phyloP scores from a whole-genome alignment of 35 echinoderm and acorn worm species.

The Apostichopus californicus region DNA sequence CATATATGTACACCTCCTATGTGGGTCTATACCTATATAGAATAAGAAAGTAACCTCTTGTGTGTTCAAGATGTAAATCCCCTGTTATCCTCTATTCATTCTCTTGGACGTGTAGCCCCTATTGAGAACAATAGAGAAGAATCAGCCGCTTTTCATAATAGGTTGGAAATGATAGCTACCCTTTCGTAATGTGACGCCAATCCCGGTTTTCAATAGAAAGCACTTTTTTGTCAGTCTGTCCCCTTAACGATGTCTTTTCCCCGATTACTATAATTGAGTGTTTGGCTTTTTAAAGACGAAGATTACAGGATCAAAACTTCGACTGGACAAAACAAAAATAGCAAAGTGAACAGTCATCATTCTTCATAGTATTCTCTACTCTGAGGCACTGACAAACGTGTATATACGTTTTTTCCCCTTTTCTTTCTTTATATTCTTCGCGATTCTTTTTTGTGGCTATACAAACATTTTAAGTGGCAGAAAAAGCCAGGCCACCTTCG shows the following conservation, averaged over 20 bases:
- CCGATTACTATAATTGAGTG: conserved; percentile 49
- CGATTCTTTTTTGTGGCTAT: too few species aligned
- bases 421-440: too few species aligned
- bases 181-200: conserved; percentile 36
- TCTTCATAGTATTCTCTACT: too few species aligned
- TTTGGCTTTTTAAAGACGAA: conserved; percentile 22
- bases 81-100: neutral
- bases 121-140: neutral
- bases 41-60: neutral
- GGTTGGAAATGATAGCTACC: neutral
- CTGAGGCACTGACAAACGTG: too few species aligned
- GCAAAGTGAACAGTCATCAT: neutral
- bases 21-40: neutral
- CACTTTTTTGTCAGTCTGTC: neutral
- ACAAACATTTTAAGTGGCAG: neutral
- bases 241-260: neutral
- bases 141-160: conserved; percentile 8
- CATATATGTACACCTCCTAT: too few species aligned
- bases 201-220: neutral
- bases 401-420: too few species aligned
- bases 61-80: neutral
- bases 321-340: neutral
- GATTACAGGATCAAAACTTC: conserved; percentile 10
- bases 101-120: neutral
- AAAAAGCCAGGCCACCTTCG: conserved; percentile 13